Percentiles rank a stretch among this genome's conserved stretches.
Conservation (phyloP, 35 echinoderm and acorn worm genomes). For the Heliocidaris tuberculata region DNA sequence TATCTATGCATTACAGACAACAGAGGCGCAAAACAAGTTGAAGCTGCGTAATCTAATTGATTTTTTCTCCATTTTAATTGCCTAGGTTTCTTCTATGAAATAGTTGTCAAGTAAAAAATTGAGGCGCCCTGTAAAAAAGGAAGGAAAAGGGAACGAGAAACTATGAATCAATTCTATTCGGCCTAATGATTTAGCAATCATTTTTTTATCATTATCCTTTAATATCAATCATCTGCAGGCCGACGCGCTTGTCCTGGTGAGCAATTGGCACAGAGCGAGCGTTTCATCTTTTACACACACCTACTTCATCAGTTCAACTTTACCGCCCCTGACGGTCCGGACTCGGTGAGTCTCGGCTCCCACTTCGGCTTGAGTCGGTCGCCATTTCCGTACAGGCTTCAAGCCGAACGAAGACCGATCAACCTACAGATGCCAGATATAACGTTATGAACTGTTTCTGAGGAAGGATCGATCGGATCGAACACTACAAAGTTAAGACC, state of each 20-base stretch:
- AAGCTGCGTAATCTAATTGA: too few species aligned
- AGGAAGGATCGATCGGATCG: background rate
- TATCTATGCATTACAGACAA: too few species aligned
- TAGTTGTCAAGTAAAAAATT: too few species aligned
- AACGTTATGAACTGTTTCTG: background rate
- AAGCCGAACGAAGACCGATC: conserved; percentile 11
- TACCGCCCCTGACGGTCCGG: conserved; percentile 16
- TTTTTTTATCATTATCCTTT: background rate
- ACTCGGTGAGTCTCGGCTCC: conserved; percentile 11
- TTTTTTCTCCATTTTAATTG: too few species aligned
- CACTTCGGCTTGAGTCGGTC: conserved; percentile 24
- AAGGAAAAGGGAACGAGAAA: too few species aligned
- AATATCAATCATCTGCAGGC: background rate
- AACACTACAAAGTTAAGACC: background rate
- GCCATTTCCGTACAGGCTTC: conserved; percentile 40
- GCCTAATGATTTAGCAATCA: background rate
- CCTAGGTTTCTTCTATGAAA: too few species aligned
- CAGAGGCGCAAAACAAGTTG: too few species aligned
- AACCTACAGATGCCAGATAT: background rate
- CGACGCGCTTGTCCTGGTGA: conserved; percentile 59
- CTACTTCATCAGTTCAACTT: conserved; percentile 53
- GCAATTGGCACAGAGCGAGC: conserved; percentile 54
- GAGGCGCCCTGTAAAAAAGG: too few species aligned
- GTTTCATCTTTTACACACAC: conserved; percentile 57
- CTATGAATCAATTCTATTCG: too few species aligned